These are phyloP conservation scores for Poecilia latipinna DNA, from an alignment of 2,113 vertebrate species.

Conservation along the genomic window DNA sequence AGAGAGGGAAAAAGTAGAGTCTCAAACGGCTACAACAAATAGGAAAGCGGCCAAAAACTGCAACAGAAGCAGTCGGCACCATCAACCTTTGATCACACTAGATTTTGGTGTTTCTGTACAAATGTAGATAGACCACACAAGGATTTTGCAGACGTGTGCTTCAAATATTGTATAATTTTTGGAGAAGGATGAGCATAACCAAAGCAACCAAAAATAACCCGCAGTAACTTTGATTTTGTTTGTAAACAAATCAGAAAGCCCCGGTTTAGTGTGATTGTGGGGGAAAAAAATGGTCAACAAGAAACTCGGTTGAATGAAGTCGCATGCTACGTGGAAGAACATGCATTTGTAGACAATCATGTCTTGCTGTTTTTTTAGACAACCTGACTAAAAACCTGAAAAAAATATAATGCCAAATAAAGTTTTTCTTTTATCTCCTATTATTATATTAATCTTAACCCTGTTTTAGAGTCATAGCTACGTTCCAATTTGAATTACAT, in stretches of 20 bases:
- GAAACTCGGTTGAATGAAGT: neutral
- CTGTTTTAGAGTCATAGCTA: slow-evolving; percentile 7
- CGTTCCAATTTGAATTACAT: neutral
- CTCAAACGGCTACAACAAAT: slow-evolving; percentile 27
- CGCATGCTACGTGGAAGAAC: slow-evolving; percentile 6
- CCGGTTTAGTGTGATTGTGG: slow-evolving; percentile 27
- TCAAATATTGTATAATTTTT: slow-evolving; percentile 15
- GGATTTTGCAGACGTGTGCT: neutral
- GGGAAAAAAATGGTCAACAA: slow-evolving; percentile 9
- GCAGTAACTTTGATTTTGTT: slow-evolving; percentile 51
- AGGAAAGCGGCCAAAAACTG: neutral
- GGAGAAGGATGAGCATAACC: neutral
- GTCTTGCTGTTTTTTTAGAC: slow-evolving; percentile 37
- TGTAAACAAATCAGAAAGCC: slow-evolving; percentile 22
- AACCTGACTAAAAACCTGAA: slow-evolving; percentile 19
- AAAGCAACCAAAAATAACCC: neutral
- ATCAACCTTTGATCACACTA: slow-evolving; percentile 26
- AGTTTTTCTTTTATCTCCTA: slow-evolving; percentile 3
- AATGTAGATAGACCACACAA: slow-evolving; percentile 24
- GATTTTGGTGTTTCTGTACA: slow-evolving; percentile 36
- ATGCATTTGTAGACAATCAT: slow-evolving; percentile 14
- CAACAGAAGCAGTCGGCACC: neutral
- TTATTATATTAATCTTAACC: slow-evolving; percentile 29
- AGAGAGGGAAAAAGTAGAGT: slow-evolving; percentile 53
- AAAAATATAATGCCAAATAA: slow-evolving; percentile 12